phyloP scores from a whole-genome alignment of 2,797 vertebrate species.

The Gymnoscopelus braueri region DNA sequence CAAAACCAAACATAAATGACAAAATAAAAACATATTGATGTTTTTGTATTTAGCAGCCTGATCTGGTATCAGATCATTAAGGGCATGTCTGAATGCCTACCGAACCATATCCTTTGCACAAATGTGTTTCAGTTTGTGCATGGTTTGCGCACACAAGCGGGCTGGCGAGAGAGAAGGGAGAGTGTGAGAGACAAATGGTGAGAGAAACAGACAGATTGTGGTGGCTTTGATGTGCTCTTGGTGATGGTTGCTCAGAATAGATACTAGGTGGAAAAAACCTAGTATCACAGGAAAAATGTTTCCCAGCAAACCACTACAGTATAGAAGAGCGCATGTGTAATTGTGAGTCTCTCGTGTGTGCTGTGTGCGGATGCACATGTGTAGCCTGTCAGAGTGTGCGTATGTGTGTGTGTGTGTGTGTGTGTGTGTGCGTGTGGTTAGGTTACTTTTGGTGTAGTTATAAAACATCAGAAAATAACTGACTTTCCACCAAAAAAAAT shows the following conservation, averaged over 20 bases:
- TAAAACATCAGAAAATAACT: no score
- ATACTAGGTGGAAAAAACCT: constrained; percentile 60
- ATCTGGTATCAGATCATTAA: constrained; percentile 53
- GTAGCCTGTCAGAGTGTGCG: constrained; percentile 31
- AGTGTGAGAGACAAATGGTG: constrained; percentile 71
- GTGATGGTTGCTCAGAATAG: constrained; percentile 70
- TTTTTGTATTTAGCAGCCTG: no score
- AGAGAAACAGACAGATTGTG: constrained; percentile 75
- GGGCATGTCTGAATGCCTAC: constrained; percentile 36
- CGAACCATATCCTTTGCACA: constrained; percentile 42
- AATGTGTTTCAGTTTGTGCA: constrained; percentile 75
- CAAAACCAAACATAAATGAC: no score
- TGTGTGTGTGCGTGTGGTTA: neutral
- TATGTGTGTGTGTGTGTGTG: constrained; percentile 4
- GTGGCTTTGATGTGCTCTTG: constrained; percentile 74
- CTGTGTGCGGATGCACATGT: neutral
- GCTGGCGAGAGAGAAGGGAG: constrained; percentile 43
- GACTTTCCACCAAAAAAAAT: no score
- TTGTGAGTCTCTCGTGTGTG: constrained; percentile 1
- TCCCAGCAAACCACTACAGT: constrained; percentile 66
- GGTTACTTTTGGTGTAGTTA: no score
- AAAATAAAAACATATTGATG: no score
- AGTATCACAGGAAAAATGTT: constrained; percentile 63
- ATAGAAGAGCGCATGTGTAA: constrained; percentile 19
- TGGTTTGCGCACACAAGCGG: constrained; percentile 58